Evolutionary conservation across 2,113 vertebrate species (phyloP), one percentile per base, ranked within the genome.

Genomic region (Nerophis lumbriciformis): DNA sequence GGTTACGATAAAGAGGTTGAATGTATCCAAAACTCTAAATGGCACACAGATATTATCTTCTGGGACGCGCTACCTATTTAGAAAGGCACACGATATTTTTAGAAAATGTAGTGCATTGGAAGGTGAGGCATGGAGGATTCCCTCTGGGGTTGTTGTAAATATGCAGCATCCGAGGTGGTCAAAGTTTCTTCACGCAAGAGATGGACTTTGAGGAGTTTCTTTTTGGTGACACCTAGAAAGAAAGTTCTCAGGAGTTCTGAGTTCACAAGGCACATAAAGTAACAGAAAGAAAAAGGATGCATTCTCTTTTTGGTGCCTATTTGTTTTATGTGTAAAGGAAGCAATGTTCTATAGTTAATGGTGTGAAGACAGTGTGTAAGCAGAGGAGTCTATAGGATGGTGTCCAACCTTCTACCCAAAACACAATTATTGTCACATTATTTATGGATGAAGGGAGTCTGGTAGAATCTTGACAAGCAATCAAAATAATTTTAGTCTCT

Each of bases 51-150:
- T 72, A 74, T 75, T 77, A 72, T 82, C 76, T 72, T 69, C 51
- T 15, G 53, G 61, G 50, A 73, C 63, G 64, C 73, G 53, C 49
- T 49, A 59, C 54, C 49, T 74, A 64, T 70, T 75, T 2, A 4
- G 15, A 63, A 68, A 72, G 61, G 66, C 59, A 66, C 54, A 53
- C 71, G 60, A 66, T 35, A 50, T 59, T 56, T 15, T 56, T 15
- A 73, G 54, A 69, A 55, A 54, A 39, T 64, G 53, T 64, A 69
- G 79, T 77, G 81, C 85, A 87, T 68, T 83, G 77, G 81, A 76
- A 75, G 72, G 75, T 0, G 57, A 65, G 19, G 51, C 53, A 60
- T 65, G 12, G 37, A 55, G 53, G 58, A 37, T 61, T 71, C 55
- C 77, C 71, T 60, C 61, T 49, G 66, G 69, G 57, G 49, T 44